A percentile compares a stretch with the other conserved stretches of the same genome.
phyloP scores from a whole-genome alignment of 2,888 invertebrate genomes.

The Caprella mutica region DNA sequence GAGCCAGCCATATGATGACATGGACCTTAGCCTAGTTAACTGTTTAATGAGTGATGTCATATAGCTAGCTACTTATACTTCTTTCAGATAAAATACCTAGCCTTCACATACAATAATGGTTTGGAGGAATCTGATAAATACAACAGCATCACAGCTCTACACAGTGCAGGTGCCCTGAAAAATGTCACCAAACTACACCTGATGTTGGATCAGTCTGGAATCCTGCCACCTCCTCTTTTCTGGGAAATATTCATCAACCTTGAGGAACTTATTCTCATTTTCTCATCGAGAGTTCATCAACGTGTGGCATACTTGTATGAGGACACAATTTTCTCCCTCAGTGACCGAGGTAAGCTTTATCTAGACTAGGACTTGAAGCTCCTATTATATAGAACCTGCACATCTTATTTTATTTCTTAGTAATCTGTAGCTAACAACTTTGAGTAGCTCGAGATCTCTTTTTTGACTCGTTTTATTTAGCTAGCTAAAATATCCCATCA shows the following conservation, averaged over 20 bases:
- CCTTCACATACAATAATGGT: background rate
- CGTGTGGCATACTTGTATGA: background rate
- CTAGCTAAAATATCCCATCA: too few relatives aligned
- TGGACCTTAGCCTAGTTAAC: too few relatives aligned
- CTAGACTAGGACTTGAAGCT: too few relatives aligned
- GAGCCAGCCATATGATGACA: too few relatives aligned
- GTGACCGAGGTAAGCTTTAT: background rate
- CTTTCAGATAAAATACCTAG: constrained; percentile 1
- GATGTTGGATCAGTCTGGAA: constrained; percentile 1
- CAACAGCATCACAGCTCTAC: background rate
- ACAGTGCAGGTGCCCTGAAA: background rate
- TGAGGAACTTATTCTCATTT: constrained; percentile 4
- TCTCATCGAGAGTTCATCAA: background rate
- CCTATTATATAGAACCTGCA: too few relatives aligned
- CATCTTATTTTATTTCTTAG: too few relatives aligned
- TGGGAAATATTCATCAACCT: constrained; percentile 5
- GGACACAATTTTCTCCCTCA: constrained; percentile 5
- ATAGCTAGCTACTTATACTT: too few relatives aligned
- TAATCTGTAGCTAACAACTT: too few relatives aligned
- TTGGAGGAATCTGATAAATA: background rate
- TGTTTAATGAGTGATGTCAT: too few relatives aligned
- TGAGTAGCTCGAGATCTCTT: too few relatives aligned
- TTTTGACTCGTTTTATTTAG: too few relatives aligned
- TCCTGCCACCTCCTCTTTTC: constrained; percentile 5
- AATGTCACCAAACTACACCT: background rate